Conservation (phyloP, 2,113 vertebrate species). For the Petaurus breviceps region DNA sequence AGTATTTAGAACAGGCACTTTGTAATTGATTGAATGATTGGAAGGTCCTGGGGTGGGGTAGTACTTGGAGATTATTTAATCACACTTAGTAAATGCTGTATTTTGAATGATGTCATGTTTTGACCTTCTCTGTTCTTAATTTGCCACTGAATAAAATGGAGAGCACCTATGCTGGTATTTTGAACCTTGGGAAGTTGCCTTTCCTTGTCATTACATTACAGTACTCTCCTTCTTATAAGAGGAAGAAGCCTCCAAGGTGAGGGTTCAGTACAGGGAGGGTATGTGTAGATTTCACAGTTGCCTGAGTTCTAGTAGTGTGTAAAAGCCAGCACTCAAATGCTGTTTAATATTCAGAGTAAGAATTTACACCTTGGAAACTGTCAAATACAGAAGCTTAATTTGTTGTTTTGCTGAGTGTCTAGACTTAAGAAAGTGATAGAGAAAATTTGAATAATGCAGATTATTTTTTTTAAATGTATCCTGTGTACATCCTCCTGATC, state of each 20-base stretch:
- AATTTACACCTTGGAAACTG: neutral
- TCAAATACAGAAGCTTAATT: neutral
- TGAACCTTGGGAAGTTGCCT: no score
- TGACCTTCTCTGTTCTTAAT: no score
- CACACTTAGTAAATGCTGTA: no score
- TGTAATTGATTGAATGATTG: no score
- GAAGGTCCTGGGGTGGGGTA: no score
- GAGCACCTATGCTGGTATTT: no score
- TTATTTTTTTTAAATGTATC: neutral
- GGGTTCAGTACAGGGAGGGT: neutral
- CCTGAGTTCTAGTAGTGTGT: neutral
- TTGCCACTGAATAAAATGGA: no score
- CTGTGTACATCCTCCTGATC: no score
- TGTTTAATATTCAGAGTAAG: neutral
- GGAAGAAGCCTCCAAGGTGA: neutral
- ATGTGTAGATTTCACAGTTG: neutral
- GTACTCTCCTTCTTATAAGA: neutral
- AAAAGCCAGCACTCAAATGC: neutral
- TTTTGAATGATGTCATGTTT: no score
- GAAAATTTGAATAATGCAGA: neutral
- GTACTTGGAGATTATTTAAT: no score
- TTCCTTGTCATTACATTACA: no score
- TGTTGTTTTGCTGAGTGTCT: neutral
- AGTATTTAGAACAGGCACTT: no score
- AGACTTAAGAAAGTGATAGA: neutral